Evolutionary conservation across 2,113 vertebrate species (phyloP).

Genomic region (Cercocebus atys): DNA sequence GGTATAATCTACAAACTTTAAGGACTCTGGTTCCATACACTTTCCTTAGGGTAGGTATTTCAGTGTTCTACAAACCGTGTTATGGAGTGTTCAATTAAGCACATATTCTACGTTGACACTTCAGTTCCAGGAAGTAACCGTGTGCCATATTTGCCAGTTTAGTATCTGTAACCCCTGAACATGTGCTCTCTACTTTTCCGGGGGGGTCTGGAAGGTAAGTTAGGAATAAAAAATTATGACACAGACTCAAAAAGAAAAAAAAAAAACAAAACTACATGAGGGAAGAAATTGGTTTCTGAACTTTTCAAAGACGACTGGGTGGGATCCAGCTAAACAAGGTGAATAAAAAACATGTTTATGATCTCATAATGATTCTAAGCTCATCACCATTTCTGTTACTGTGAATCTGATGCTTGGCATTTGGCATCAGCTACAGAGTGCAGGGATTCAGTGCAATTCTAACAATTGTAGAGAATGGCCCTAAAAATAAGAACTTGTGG

Average conservation of each 20-base stretch:
- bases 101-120: slow-evolving; percentile 80
- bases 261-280: not conserved
- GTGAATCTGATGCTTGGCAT: slow-evolving; percentile 41
- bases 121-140: slow-evolving; percentile 79
- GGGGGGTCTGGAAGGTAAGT: slow-evolving; percentile 61
- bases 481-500: slow-evolving; percentile 35
- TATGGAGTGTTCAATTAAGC: slow-evolving; percentile 82
- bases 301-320: slow-evolving; percentile 55
- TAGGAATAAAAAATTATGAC: slow-evolving; percentile 74
- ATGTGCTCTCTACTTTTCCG: slow-evolving; percentile 74
- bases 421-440: not conserved
- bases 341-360: slow-evolving; percentile 46
- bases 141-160: slow-evolving; percentile 80
- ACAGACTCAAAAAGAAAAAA: slow-evolving; percentile 65
- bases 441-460: not conserved
- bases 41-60: slow-evolving; percentile 78
- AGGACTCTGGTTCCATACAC: slow-evolving; percentile 75
- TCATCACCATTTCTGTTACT: slow-evolving; percentile 15
- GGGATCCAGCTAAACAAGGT: slow-evolving; percentile 32
- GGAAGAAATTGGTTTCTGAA: slow-evolving; percentile 37
- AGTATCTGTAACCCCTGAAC: slow-evolving; percentile 75
- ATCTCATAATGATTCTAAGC: not conserved
- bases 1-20: slow-evolving; percentile 76
- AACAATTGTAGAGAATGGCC: slow-evolving; percentile 43
- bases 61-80: slow-evolving; percentile 78